These are phyloP conservation scores for Diarsia mendica DNA, from an alignment of 2,888 invertebrate genomes.

Conservation along the genomic window DNA sequence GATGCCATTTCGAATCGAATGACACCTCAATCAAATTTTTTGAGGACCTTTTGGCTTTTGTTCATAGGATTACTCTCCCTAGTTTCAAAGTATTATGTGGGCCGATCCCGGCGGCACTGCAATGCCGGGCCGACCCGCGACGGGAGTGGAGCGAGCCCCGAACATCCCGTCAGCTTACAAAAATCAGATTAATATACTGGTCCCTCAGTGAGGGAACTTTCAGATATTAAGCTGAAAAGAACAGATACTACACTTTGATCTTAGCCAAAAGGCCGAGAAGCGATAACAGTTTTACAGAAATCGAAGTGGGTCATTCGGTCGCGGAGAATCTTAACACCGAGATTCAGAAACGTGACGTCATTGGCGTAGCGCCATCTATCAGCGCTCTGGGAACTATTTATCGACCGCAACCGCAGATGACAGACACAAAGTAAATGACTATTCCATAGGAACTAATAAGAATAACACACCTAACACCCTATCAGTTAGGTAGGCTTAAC, in stretches of 20 bases:
- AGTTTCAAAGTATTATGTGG: conserved; percentile 4
- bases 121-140: conserved; percentile 16
- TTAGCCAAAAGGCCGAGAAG: conserved; percentile 30
- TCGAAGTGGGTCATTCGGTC: conserved; percentile 6
- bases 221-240: conserved; percentile 18
- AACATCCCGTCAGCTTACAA: conserved; percentile 29
- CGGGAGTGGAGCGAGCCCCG: conserved; percentile 24
- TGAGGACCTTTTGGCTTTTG: no score
- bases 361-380: conserved; percentile 3
- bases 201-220: conserved; percentile 17
- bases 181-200: conserved; percentile 31
- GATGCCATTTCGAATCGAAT: no score
- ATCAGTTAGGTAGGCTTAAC: no score
- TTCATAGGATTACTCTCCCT: no score
- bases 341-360: conserved; percentile 6
- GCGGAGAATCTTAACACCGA: conserved; percentile 32
- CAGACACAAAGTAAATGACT: no score
- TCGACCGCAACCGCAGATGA: no score
- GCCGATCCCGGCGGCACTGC: conserved; percentile 35
- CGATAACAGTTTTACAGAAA: not conserved
- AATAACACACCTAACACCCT: no score
- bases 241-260: conserved; percentile 11
- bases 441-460: no score
- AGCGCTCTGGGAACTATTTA: not conserved
- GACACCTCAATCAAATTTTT: no score